phyloP scores from a whole-genome alignment of 2,797 vertebrate genomes.

The Cottoperca gobio region DNA sequence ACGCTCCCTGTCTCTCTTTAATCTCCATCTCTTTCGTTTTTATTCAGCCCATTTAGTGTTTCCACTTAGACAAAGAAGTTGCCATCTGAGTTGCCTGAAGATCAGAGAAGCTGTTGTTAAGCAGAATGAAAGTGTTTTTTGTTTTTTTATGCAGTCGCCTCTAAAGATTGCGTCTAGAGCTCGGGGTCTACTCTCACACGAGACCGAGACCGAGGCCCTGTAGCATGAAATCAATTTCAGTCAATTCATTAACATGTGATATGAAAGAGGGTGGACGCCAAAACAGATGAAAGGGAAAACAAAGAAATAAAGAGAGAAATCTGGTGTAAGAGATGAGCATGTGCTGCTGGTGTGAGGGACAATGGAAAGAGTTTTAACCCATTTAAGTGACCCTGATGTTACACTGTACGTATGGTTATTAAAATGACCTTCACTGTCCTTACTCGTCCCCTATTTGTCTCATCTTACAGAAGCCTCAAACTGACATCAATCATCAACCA shows the following conservation, averaged over 20 bases:
- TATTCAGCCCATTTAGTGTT: constrained; percentile 44
- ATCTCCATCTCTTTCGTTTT: constrained; percentile 50
- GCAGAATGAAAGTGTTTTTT: constrained; percentile 29
- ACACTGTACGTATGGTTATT: neutral
- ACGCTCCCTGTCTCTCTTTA: constrained; percentile 36
- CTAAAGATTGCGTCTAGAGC: constrained; percentile 24
- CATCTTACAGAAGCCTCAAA: neutral
- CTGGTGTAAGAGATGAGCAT: constrained; percentile 44
- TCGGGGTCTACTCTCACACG: constrained; percentile 23
- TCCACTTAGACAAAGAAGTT: constrained; percentile 45
- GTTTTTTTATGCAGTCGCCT: constrained; percentile 6
- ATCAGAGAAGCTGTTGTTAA: constrained; percentile 48
- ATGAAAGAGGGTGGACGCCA: constrained; percentile 43
- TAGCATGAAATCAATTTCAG: constrained; percentile 61
- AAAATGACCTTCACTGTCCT: neutral
- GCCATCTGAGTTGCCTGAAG: constrained; percentile 27
- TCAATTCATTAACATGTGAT: constrained; percentile 43
- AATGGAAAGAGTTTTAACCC: constrained; percentile 41
- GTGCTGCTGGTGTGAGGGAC: constrained; percentile 40
- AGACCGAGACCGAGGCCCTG: constrained; percentile 25
- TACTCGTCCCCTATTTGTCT: neutral
- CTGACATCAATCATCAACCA: constrained; percentile 13
- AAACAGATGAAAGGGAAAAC: constrained; percentile 49
- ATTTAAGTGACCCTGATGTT: neutral
- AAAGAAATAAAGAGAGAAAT: constrained; percentile 43